Evolutionary conservation across 2,888 invertebrate genomes (phyloP).

Genomic region (Acanthosoma haemorrhoidale): DNA sequence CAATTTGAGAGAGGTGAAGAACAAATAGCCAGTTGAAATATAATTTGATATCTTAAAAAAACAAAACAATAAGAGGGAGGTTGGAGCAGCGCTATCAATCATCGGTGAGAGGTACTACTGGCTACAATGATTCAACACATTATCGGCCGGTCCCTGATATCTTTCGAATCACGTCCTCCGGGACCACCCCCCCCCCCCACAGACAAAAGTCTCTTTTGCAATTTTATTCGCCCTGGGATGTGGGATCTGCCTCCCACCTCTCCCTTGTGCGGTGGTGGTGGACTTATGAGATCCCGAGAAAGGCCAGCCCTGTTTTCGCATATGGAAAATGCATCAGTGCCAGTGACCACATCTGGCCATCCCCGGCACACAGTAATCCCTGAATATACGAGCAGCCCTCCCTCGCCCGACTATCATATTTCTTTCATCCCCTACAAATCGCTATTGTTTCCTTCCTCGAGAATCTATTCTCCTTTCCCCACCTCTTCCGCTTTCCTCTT

Average conservation of each 20-base stretch:
- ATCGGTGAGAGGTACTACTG: no score
- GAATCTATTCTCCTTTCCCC: conserved; percentile 10
- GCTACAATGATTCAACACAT: background rate
- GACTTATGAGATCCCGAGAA: conserved; percentile 14
- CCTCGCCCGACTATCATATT: background rate
- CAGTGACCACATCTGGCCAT: conserved; percentile 40
- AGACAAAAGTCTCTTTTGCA: background rate
- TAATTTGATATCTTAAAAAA: no score
- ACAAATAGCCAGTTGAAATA: no score
- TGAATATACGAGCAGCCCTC: conserved; percentile 13
- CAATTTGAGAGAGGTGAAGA: no score
- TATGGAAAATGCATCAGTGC: conserved; percentile 43
- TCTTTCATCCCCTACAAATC: background rate
- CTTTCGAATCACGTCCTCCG: conserved; percentile 16
- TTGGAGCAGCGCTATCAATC: no score
- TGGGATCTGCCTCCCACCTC: background rate
- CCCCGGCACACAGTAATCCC: conserved; percentile 10
- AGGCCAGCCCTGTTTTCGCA: conserved; percentile 41
- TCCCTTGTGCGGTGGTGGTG: background rate
- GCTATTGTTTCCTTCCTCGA: conserved; percentile 18
- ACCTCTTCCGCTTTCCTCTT: no score
- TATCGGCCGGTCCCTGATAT: conserved; percentile 3
- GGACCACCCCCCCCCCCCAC: background rate
- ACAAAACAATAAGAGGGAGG: no score
- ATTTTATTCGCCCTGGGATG: conserved; percentile 19